These are phyloP conservation scores for Tipula helvola DNA, from an alignment of 2,888 invertebrate species.

Conservation along the genomic window DNA sequence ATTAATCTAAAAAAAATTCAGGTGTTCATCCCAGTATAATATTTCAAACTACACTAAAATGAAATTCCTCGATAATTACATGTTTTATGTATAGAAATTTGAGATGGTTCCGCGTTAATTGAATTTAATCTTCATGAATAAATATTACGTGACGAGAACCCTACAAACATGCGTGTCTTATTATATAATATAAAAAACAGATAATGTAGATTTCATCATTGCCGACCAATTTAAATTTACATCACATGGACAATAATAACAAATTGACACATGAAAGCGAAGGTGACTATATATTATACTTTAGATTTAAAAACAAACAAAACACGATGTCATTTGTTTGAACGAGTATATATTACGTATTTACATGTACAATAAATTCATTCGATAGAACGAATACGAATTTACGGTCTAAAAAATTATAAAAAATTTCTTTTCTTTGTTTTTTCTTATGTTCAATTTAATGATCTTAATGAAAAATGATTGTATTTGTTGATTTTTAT, in stretches of 20 bases:
- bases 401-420: neutral
- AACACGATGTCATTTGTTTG: neutral
- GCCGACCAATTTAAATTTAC: neutral
- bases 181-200: neutral
- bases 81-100: neutral
- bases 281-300: neutral
- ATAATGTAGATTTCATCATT: neutral
- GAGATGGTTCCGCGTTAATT: neutral
- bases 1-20: neutral
- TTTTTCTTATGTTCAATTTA: neutral
- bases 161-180: neutral
- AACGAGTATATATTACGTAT: neutral
- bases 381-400: neutral
- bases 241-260: neutral
- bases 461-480: neutral
- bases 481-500: neutral
- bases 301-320: neutral
- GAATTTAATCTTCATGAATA: neutral
- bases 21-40: neutral
- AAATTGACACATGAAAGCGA: neutral
- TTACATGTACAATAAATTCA: no score
- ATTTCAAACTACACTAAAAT: neutral
- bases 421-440: neutral
- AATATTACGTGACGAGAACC: no score
- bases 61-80: neutral